These are phyloP conservation scores for Drosophila saltans DNA, from an alignment of 1,140 invertebrate genomes.

Conservation along the genomic window DNA sequence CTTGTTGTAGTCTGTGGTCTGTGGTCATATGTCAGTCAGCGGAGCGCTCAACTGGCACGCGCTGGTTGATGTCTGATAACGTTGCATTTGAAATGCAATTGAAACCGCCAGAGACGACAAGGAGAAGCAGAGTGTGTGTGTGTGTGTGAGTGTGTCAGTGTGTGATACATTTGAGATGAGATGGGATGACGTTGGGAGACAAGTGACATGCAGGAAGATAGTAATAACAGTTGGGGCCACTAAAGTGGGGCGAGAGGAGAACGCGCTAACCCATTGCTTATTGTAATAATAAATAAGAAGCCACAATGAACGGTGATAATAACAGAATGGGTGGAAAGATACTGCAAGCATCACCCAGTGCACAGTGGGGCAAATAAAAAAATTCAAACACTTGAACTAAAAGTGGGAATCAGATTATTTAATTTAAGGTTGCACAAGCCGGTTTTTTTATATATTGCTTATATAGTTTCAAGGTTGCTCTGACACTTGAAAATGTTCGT, in stretches of 20 bases:
- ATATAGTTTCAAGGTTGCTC: no score
- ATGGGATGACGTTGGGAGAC: neutral
- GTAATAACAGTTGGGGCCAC: conserved; percentile 8
- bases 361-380: neutral
- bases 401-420: no score
- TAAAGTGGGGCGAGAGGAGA: neutral
- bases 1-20: conserved; percentile 16
- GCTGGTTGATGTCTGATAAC: conserved; percentile 58
- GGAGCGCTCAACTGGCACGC: conserved; percentile 66
- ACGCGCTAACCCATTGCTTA: neutral
- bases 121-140: conserved; percentile 14
- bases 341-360: neutral
- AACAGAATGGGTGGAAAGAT: neutral
- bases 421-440: no score
- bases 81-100: conserved; percentile 73
- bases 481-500: no score
- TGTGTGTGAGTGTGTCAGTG: no score
- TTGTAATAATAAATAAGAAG: conserved; percentile 9
- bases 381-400: no score
- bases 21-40: conserved; percentile 49
- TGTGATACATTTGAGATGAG: neutral
- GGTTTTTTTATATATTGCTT: no score
- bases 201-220: conserved; percentile 40
- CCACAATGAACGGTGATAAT: conserved; percentile 4
- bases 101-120: conserved; percentile 46